These are phyloP conservation scores for Catharus bicknelli DNA, from an alignment of 2,113 vertebrate species.

Conservation along the genomic window DNA sequence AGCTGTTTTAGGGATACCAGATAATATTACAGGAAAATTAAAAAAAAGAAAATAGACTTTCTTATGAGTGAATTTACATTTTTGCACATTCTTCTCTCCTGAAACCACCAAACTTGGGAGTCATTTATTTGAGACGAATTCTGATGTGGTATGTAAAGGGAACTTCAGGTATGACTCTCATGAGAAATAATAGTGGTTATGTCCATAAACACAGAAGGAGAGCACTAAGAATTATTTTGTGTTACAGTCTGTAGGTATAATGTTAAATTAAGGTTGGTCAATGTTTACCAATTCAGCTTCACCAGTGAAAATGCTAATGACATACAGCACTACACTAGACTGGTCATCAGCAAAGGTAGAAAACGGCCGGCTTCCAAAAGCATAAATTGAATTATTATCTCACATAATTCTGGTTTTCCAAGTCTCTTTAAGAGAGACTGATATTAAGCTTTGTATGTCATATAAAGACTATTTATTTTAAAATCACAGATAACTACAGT, in stretches of 20 bases:
- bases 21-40: neutral
- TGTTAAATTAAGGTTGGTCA: neutral
- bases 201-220: neutral
- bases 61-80: neutral
- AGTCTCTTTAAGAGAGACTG: neutral
- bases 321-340: neutral
- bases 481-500: neutral
- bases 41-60: neutral
- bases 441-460: neutral
- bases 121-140: neutral
- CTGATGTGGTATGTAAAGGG: neutral
- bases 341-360: neutral
- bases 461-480: neutral
- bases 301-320: neutral
- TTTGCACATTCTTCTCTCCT: neutral
- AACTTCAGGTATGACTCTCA: neutral
- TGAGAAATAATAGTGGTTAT: neutral
- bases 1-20: neutral
- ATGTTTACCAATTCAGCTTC: neutral
- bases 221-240: neutral
- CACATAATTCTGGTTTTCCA: neutral
- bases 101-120: neutral
- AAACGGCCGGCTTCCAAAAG: constrained; percentile 25
- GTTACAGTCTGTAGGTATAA: neutral
- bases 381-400: neutral